Percentiles rank a stretch among this genome's conserved stretches.
Conservation (phyloP, 2,888 invertebrate species). For the Chironomus riparius region DNA sequence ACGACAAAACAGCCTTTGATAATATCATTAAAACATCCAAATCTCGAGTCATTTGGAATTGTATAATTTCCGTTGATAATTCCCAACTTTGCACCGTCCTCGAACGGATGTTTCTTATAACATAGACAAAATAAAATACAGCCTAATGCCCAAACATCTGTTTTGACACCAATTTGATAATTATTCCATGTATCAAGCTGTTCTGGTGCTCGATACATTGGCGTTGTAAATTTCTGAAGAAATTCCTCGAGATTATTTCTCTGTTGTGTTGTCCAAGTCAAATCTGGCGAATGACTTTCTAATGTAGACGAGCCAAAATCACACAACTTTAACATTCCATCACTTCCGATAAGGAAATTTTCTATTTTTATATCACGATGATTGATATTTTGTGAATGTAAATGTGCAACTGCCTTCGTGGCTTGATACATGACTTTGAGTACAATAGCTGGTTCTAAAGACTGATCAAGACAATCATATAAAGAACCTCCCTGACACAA, state of each 20-base stretch:
- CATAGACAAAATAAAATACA: conserved; percentile 89
- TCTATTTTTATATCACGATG: conserved; percentile 96
- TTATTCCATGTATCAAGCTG: conserved; percentile 98
- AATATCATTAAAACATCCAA: conserved; percentile 77
- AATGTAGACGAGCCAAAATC: conserved; percentile 95
- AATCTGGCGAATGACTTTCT: conserved; percentile 70
- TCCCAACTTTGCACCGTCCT: conserved; percentile 88
- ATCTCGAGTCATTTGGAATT: conserved; percentile 69
- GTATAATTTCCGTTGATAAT: conserved; percentile 94
- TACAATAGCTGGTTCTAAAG: conserved; percentile 48
- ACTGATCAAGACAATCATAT: conserved; percentile 37
- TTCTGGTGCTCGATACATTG: conserved; percentile 97
- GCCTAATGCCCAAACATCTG: conserved; percentile 96
- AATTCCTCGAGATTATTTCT: conserved; percentile 88
- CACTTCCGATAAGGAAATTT: conserved; percentile 80
- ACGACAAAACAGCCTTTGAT: conserved; percentile 76
- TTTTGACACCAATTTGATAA: conserved; percentile 78
- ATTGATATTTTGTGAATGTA: conserved; percentile 82
- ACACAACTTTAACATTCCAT: conserved; percentile 85
- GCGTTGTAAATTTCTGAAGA: conserved; percentile 64
- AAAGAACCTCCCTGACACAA: conserved; percentile 64
- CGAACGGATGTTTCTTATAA: conserved; percentile 92
- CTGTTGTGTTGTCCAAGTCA: conserved; percentile 87
- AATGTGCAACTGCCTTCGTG: conserved; percentile 80
- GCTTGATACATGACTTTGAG: conserved; percentile 86